phyloP scores from a whole-genome alignment of 1,140 invertebrate genomes.

The Cardiocondyla obscurior region DNA sequence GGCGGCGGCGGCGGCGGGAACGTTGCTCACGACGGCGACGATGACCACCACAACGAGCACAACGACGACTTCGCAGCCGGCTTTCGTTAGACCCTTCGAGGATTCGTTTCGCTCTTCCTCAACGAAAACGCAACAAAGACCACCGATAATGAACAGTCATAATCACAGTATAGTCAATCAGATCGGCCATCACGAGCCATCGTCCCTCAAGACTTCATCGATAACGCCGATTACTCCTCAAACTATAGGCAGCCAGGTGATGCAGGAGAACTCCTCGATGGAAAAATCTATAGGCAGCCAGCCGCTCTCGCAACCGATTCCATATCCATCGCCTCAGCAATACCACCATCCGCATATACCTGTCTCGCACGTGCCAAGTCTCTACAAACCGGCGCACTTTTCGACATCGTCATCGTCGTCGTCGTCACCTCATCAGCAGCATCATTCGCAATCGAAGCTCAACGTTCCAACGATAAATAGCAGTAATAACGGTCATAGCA shows the following conservation, averaged over 20 bases:
- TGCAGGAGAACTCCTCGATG: conserved; percentile 59
- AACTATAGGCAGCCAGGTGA: conserved; percentile 56
- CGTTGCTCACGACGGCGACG: conserved; percentile 34
- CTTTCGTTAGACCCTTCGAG: conserved; percentile 84
- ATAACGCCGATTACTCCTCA: conserved; percentile 34
- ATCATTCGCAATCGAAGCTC: conserved; percentile 67
- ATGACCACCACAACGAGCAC: conserved; percentile 51
- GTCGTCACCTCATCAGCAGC: conserved; percentile 55
- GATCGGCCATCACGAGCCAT: conserved; percentile 69
- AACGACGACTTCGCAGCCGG: conserved; percentile 70
- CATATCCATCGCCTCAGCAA: conserved; percentile 66
- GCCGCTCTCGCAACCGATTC: conserved; percentile 61
- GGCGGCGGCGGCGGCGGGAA: conserved; percentile 40
- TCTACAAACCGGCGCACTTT: conserved; percentile 77
- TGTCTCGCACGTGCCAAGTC: conserved; percentile 74
- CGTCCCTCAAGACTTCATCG: conserved; percentile 50
- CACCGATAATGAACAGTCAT: conserved; percentile 68
- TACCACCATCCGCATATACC: conserved; percentile 76
- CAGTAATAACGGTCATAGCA: conserved; percentile 33
- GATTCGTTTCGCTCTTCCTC: conserved; percentile 79
- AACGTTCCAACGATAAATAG: conserved; percentile 49
- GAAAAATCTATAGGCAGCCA: conserved; percentile 58
- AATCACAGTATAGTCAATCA: conserved; percentile 73
- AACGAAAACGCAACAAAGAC: conserved; percentile 72
- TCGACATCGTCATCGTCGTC: conserved; percentile 49